Percentiles rank a stretch among this genome's conserved stretches.
Evolutionary conservation across 1,140 invertebrate species (phyloP).

Genomic region (Caenorhabditis tropicalis): DNA sequence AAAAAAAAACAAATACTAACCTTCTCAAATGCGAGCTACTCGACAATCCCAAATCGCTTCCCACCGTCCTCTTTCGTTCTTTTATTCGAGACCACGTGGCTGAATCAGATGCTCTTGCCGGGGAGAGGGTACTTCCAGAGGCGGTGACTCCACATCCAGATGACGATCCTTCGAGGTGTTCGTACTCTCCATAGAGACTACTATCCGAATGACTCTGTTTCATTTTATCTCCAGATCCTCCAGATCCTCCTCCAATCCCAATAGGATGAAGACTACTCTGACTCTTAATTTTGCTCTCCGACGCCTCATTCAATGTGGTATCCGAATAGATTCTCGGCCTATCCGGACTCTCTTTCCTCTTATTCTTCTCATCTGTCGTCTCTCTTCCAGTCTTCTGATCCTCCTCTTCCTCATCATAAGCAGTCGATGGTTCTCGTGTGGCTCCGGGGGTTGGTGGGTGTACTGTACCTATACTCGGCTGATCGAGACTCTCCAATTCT

Average conservation of each 20-base stretch:
- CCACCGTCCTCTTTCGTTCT: slow-evolving; percentile 1
- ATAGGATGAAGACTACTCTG: slow-evolving; percentile 16
- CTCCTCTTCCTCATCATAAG: background rate
- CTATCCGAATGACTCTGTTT: slow-evolving; percentile 53
- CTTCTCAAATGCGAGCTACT: slow-evolving; percentile 22
- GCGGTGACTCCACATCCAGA: background rate
- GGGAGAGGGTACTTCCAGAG: background rate
- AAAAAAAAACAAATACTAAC: background rate
- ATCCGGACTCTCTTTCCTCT: background rate
- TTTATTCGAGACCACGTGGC: slow-evolving; percentile 11
- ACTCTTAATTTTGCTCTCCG: background rate
- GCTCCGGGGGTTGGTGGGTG: slow-evolving; percentile 21
- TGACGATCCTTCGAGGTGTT: slow-evolving; percentile 26
- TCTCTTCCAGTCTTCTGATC: background rate
- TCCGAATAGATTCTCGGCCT: background rate
- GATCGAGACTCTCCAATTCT: background rate
- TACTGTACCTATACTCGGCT: slow-evolving; percentile 5
- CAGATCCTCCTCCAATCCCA: background rate
- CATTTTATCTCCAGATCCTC: background rate
- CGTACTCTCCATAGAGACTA: slow-evolving; percentile 34
- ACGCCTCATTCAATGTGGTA: background rate
- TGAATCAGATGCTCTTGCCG: background rate
- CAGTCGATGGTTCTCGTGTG: background rate
- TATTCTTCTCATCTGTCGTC: background rate
- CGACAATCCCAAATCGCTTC: slow-evolving; percentile 14